phyloP scores from a whole-genome alignment of 2,113 vertebrate species.

The Paramormyrops kingsleyae region DNA sequence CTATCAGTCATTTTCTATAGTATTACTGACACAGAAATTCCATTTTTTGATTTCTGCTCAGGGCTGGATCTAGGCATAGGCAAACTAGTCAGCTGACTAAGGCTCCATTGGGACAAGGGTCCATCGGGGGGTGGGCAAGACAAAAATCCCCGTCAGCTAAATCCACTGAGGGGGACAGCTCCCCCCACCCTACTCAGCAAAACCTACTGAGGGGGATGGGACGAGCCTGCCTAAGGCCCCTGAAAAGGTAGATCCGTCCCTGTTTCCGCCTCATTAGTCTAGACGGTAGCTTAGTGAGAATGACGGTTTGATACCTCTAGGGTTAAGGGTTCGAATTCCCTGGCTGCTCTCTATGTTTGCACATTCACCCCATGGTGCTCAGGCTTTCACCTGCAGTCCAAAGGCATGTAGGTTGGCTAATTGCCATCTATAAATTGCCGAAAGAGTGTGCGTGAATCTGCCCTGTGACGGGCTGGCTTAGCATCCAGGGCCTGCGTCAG shows the following conservation, averaged over 20 bases:
- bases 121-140: too few relatives aligned
- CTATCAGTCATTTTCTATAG: neutral
- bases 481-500: neutral
- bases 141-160: neutral
- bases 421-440: neutral
- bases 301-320: neutral
- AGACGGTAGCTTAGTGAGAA: neutral
- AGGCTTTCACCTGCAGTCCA: neutral
- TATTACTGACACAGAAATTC: neutral
- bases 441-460: neutral
- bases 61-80: neutral
- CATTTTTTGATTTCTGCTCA: neutral
- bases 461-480: neutral
- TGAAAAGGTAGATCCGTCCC: neutral
- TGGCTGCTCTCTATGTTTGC: neutral
- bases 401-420: neutral
- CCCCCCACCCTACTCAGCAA: neutral
- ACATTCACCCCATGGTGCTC: neutral
- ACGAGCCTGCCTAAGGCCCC: neutral
- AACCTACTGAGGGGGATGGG: neutral
- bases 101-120: neutral
- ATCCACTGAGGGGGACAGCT: neutral
- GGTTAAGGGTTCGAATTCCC: neutral
- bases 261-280: neutral
- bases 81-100: neutral